Percentiles rank a stretch among this genome's conserved stretches.
These are phyloP conservation scores for Himantopus leucocephalus DNA, from an alignment of 2,113 vertebrate species.

Conservation along the genomic window DNA sequence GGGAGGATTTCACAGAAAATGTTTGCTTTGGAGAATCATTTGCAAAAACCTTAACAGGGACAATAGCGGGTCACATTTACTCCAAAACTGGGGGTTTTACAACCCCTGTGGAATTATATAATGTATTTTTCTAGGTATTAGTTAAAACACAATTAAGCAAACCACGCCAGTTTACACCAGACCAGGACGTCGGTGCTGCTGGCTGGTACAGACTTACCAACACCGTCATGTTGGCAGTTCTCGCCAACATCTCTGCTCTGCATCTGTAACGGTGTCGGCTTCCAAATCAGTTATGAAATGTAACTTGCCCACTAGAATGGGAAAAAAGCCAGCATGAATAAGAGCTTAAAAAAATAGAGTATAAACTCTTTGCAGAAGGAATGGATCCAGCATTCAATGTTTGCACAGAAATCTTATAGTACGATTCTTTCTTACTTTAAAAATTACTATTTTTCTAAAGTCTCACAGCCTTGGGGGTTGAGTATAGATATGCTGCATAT, in stretches of 20 bases:
- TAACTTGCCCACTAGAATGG: background rate
- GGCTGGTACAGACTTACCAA: background rate
- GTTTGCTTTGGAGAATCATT: background rate
- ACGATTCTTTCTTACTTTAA: background rate
- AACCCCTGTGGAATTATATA: background rate
- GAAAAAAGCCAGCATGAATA: background rate
- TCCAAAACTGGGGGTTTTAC: background rate
- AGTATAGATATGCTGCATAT: background rate
- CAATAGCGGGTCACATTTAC: background rate
- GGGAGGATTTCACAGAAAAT: background rate
- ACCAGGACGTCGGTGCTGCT: background rate
- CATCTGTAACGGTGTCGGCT: background rate
- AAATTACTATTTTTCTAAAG: background rate
- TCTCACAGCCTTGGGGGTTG: background rate
- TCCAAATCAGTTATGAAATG: background rate
- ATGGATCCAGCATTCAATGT: background rate
- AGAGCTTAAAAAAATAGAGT: background rate
- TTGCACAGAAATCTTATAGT: background rate
- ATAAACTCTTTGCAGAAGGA: background rate
- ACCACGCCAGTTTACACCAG: background rate
- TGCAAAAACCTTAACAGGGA: background rate
- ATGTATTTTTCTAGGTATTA: background rate
- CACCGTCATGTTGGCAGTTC: fast-evolving
- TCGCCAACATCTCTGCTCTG: background rate
- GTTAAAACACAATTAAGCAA: background rate